Conservation (phyloP, 2,888 invertebrate genomes). For the Parnassius orleans region DNA sequence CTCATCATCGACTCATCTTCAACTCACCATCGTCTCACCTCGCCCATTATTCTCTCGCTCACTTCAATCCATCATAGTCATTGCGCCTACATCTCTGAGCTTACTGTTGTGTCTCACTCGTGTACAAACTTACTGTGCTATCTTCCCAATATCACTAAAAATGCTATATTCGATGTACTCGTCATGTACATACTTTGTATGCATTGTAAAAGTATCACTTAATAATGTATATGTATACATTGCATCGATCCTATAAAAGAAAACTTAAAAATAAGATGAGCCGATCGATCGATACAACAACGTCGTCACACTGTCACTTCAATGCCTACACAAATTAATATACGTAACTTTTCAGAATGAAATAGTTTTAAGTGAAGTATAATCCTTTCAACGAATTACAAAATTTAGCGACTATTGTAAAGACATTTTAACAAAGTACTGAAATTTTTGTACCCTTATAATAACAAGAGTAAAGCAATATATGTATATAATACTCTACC, state of each 20-base stretch:
- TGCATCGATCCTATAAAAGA: conserved; percentile 1
- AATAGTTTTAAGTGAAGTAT: no score
- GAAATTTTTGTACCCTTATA: no score
- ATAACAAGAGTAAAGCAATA: no score
- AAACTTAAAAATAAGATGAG: conserved; percentile 12
- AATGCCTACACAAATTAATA: conserved; percentile 9
- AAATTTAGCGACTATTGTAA: no score
- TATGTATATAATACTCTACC: no score
- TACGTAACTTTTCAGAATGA: background rate
- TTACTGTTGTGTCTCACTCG: background rate
- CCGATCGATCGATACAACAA: conserved; percentile 17
- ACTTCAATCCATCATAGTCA: conserved; percentile 11
- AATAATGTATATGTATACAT: background rate
- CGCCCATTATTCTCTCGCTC: conserved; percentile 9
- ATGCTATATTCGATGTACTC: conserved; percentile 12
- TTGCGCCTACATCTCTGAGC: conserved; percentile 1
- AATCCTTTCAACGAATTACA: no score
- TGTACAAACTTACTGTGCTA: conserved; percentile 1
- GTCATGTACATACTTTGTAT: conserved; percentile 1
- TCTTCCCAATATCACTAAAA: background rate
- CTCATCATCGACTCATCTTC: conserved; percentile 32
- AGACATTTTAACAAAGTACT: no score
- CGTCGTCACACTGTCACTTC: conserved; percentile 15
- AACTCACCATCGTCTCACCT: conserved; percentile 31
- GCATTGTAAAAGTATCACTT: background rate